Percentiles rank a stretch among this genome's conserved stretches.
Conservation (phyloP, 2,888 invertebrate species). For the Eudasyphora cyanicolor region DNA sequence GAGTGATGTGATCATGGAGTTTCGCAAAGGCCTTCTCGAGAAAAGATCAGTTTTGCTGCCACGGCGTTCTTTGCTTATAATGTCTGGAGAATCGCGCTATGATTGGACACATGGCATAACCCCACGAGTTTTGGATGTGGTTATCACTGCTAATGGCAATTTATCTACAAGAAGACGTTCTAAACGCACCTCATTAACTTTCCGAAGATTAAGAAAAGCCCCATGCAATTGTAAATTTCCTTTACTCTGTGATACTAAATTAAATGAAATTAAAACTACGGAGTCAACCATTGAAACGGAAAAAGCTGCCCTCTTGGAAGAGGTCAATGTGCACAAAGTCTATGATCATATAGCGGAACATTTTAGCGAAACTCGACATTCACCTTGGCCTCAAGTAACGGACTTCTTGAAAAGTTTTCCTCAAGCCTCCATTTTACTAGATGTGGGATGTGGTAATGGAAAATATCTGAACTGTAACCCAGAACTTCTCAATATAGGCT, state of each 20-base stretch:
- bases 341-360: constrained; percentile 97
- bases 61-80: constrained; percentile 87
- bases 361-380: constrained; percentile 96
- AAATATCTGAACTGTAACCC: constrained; percentile 88
- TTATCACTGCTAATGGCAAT: constrained; percentile 81
- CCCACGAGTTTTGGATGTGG: constrained; percentile 89
- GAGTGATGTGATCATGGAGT: constrained; percentile 92
- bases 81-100: constrained; percentile 90
- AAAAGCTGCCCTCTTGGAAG: constrained; percentile 85
- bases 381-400: constrained; percentile 95
- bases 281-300: constrained; percentile 69
- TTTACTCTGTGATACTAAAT: constrained; percentile 85
- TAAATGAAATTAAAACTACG: neutral
- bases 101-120: constrained; percentile 94
- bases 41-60: constrained; percentile 85
- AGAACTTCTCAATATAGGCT: constrained; percentile 84
- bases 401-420: constrained; percentile 87
- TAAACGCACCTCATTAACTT: constrained; percentile 92
- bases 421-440: constrained; percentile 87
- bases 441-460: constrained; percentile 99
- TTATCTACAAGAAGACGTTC: constrained; percentile 82
- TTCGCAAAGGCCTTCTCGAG: constrained; percentile 84
- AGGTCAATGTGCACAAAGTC: constrained; percentile 90
- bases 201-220: constrained; percentile 82
- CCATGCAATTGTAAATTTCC: constrained; percentile 86